phyloP scores from a whole-genome alignment of 2,888 invertebrate species.

The Erebia aethiops region DNA sequence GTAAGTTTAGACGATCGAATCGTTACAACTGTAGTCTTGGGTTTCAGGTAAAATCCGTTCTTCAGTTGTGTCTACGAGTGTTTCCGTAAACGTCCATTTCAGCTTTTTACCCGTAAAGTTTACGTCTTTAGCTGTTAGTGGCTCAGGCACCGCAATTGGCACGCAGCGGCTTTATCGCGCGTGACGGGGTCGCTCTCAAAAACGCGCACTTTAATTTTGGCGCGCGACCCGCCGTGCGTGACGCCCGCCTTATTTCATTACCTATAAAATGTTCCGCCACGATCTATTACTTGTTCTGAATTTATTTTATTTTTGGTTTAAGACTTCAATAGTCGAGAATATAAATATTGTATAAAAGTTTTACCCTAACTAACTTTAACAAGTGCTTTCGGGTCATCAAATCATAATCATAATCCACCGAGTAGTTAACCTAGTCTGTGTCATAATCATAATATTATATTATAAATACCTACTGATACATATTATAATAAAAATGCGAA shows the following conservation, averaged over 20 bases:
- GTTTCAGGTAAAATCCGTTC: too few relatives aligned
- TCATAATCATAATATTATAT: too few relatives aligned
- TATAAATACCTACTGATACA: too few relatives aligned
- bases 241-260: constrained; percentile 75
- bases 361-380: too few relatives aligned
- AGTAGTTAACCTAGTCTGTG: too few relatives aligned
- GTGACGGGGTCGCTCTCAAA: constrained; percentile 73
- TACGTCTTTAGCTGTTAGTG: neutral
- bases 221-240: constrained; percentile 67
- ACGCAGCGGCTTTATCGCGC: constrained; percentile 79
- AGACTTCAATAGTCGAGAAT: neutral
- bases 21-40: too few relatives aligned
- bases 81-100: constrained; percentile 1
- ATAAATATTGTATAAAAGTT: too few relatives aligned
- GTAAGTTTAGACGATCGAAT: too few relatives aligned
- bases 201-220: constrained; percentile 79
- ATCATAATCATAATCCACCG: too few relatives aligned
- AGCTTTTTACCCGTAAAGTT: neutral
- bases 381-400: too few relatives aligned
- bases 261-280: constrained; percentile 61
- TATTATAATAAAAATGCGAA: too few relatives aligned
- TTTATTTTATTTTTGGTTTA: constrained; percentile 9
- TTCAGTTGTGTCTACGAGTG: neutral
- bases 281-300: constrained; percentile 34
- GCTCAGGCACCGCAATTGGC: constrained; percentile 61